These are phyloP conservation scores for Platynereis dumerilii DNA, from an alignment of 2,888 invertebrate species.

Conservation along the genomic window DNA sequence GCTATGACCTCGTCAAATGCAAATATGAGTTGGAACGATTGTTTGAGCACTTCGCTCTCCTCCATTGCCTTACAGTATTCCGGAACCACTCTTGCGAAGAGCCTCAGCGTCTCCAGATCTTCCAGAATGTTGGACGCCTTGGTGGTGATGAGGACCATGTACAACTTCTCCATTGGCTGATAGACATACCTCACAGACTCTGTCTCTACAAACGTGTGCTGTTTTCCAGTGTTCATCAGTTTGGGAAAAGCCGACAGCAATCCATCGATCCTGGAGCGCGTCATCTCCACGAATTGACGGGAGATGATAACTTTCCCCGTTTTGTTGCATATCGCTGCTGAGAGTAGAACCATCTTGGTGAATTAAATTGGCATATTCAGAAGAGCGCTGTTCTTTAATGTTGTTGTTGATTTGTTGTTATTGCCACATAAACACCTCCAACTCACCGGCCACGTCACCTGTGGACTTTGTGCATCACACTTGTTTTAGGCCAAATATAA, in stretches of 20 bases:
- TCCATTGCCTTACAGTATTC: constrained; percentile 96
- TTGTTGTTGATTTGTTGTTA: too few species aligned
- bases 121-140: constrained; percentile 99
- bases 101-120: constrained; percentile 93
- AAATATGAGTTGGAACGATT: constrained; percentile 96
- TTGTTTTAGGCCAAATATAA: too few species aligned
- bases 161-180: constrained; percentile 96
- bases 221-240: constrained; percentile 92
- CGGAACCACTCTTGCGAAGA: constrained; percentile 98
- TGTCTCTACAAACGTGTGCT: constrained; percentile 99
- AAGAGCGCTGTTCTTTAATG: too few species aligned
- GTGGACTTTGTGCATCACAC: too few species aligned
- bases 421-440: constrained; percentile 1
- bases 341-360: constrained; percentile 78
- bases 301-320: constrained; percentile 86
- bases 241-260: constrained; percentile 97
- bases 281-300: constrained; percentile 99
- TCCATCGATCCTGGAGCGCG: constrained; percentile 96
- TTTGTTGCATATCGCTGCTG: constrained; percentile 92
- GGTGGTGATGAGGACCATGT: constrained; percentile 96
- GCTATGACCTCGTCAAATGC: constrained; percentile 99
- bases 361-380: too few species aligned
- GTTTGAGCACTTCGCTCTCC: constrained; percentile 92
- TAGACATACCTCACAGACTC: constrained; percentile 98
- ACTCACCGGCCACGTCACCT: constrained; percentile 4